Conservation (phyloP, 2,113 vertebrate species). For the Phalacrocorax aristotelis region DNA sequence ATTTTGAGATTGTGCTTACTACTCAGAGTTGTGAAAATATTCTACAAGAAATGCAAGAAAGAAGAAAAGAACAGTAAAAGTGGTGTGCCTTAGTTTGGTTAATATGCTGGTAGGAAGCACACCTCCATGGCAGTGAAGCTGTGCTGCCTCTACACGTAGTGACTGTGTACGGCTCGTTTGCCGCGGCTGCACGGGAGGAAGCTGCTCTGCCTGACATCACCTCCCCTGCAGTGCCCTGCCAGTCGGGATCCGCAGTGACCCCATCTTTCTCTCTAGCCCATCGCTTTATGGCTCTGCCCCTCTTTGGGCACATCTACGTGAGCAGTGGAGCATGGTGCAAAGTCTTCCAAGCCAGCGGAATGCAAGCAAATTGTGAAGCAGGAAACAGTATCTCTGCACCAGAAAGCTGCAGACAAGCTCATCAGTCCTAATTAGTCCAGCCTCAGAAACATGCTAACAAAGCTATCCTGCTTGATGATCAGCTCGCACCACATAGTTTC, state of each 20-base stretch:
- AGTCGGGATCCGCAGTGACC: background rate
- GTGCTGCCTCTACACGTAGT: background rate
- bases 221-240: background rate
- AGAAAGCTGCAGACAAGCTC: background rate
- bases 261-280: background rate
- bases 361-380: background rate
- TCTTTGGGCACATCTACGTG: rapidly evolving
- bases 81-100: rapidly evolving
- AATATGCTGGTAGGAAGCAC: background rate
- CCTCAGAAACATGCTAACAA: background rate
- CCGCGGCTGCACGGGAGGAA: background rate
- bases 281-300: background rate
- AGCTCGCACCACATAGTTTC: background rate
- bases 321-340: background rate
- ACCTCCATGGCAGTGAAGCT: background rate
- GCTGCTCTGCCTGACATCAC: background rate
- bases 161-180: rapidly evolving
- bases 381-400: background rate
- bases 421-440: background rate
- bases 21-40: background rate
- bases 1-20: background rate
- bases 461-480: background rate
- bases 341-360: background rate
- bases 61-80: background rate
- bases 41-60: background rate